A percentile compares a stretch with the other conserved stretches of the same genome.
These are phyloP conservation scores for Rhinella marina DNA, from an alignment of 2,797 vertebrate genomes.

Conservation along the genomic window DNA sequence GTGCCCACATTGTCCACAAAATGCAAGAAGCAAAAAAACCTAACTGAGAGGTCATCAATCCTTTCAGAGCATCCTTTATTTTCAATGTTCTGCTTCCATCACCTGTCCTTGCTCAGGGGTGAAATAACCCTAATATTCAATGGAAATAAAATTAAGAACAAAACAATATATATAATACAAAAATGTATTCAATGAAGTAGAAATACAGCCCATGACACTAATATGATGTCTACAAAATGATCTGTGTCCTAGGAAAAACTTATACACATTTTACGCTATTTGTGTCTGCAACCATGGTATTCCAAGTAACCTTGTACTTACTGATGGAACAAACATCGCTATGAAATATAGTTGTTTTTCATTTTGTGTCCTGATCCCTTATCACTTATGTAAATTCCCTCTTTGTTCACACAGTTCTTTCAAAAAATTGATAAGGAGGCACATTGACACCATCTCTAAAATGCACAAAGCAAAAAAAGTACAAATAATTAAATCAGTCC, in stretches of 20 bases:
- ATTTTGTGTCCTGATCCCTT: neutral
- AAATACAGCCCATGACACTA: neutral
- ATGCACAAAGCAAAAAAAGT: neutral
- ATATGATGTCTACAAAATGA: neutral
- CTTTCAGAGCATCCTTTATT: too few species aligned
- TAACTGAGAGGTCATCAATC: too few species aligned
- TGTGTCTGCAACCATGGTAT: neutral
- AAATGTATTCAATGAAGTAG: neutral
- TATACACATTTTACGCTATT: neutral
- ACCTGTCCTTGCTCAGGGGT: too few species aligned
- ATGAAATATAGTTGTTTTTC: neutral
- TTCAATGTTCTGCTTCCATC: too few species aligned
- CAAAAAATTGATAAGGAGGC: neutral
- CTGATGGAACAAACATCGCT: neutral
- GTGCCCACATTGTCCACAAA: too few species aligned
- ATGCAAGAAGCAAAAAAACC: too few species aligned
- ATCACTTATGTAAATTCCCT: constrained; percentile 11
- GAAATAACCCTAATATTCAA: neutral
- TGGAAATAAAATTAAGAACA: neutral
- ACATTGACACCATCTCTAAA: neutral
- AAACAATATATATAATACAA: neutral
- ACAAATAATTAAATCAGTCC: neutral
- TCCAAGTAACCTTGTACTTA: constrained; percentile 1
- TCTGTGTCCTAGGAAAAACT: neutral
- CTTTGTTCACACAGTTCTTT: constrained; percentile 8